phyloP scores from a whole-genome alignment of 2,113 vertebrate species.

The Ardeotis arabs region DNA sequence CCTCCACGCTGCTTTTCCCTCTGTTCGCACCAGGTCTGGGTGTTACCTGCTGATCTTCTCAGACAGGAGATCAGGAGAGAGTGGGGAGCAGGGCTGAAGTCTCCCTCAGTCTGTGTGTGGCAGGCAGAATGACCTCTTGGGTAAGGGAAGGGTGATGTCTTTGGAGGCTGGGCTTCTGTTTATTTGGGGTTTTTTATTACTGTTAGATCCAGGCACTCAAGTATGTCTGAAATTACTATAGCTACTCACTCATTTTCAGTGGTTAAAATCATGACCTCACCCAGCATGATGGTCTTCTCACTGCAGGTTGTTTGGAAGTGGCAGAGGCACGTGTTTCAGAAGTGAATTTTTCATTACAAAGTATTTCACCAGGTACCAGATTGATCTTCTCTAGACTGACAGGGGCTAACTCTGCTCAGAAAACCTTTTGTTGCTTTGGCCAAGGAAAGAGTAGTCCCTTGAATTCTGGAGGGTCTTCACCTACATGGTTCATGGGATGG shows the following conservation, averaged over 20 bases:
- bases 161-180: background rate
- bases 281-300: background rate
- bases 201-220: background rate
- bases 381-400: background rate
- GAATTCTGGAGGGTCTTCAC: background rate
- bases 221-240: background rate
- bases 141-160: background rate
- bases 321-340: background rate
- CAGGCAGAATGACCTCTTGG: background rate
- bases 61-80: background rate
- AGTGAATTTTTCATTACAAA: background rate
- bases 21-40: background rate
- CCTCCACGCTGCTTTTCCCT: background rate
- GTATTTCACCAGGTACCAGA: background rate
- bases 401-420: slow-evolving; percentile 10
- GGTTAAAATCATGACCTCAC: background rate
- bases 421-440: slow-evolving; percentile 15
- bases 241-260: background rate
- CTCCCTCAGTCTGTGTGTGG: background rate
- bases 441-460: background rate
- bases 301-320: background rate
- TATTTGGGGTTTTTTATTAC: background rate
- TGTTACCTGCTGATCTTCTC: background rate
- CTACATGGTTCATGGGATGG: background rate
- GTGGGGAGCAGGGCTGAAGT: background rate